Evolutionary conservation across 2,888 invertebrate species (phyloP).

Genomic region (Tenthredo livida): DNA sequence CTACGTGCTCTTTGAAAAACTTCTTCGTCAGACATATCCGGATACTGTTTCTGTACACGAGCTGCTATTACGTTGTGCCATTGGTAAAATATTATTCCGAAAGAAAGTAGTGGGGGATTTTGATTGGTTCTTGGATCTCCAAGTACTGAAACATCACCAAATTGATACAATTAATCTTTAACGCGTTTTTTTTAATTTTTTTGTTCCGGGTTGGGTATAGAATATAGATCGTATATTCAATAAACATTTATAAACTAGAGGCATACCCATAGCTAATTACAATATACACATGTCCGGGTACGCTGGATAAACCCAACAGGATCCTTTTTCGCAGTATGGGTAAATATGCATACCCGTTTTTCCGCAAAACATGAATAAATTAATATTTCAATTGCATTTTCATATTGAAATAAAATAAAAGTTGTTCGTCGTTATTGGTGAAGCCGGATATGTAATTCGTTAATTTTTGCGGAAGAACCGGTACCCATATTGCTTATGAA

Average conservation of each 20-base stretch:
- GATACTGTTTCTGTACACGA: conserved; percentile 88
- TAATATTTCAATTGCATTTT: not conserved
- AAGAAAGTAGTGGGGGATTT: conserved; percentile 96
- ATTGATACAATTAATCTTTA: not conserved
- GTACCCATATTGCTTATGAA: not conserved
- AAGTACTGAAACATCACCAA: conserved; percentile 83
- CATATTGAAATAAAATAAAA: no score
- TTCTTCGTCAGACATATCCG: conserved; percentile 96
- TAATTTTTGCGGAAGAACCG: not conserved
- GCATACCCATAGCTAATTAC: not conserved
- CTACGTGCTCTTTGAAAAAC: conserved; percentile 94
- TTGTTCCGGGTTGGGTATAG: not conserved
- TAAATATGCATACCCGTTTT: not conserved
- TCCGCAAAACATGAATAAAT: not conserved
- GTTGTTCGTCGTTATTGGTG: no score
- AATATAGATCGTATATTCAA: not conserved
- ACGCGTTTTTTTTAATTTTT: not conserved
- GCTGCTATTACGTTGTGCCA: conserved; percentile 97
- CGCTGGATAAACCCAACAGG: conserved; percentile 24
- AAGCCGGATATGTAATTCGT: not conserved
- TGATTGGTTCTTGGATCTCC: conserved; percentile 98
- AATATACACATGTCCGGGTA: not conserved
- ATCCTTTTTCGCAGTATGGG: not conserved
- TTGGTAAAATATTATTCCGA: conserved; percentile 95
- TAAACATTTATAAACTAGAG: not conserved